Base-by-base conservation (phyloP, 2,888 invertebrate genomes). In the Melipona bicolor region DNA sequence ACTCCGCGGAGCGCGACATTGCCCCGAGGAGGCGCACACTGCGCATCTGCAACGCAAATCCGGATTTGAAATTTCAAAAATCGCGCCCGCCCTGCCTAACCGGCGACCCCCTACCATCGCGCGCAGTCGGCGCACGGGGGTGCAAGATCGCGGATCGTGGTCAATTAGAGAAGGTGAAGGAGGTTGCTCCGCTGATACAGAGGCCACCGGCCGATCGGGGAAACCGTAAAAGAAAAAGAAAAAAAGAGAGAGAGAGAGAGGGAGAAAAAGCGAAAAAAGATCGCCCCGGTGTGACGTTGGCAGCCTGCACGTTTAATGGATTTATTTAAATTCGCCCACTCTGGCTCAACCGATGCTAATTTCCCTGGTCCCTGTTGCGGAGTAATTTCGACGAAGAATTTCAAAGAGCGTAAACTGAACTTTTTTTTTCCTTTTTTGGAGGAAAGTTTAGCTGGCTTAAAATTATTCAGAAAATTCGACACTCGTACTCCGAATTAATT, bases 31-130 rank as follows among this genome's bases (percentile, higher is more conserved):
- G 92, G 90, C 90, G 43, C 43, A 43, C 43, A 11, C 88, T 84
- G 90, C 90, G 91, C 94, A 94, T 94, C 94, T 94, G 94, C 94
- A 94, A 94, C 94, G 94, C 94, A 94, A 94, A 94, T 94, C 92
- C 94, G 93, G 92, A 94, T 94, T 94, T 94, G 93, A 94, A 94
- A 94, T 94, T 94, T 94, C 94, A 94, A 94, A 94, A 94, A 94
- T 93, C 91, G 89, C 91, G 89, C 90, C 86, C 91, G 85, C 84
- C 89, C 87, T 79, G 76, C 82, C 78, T 54, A 73, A 68, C 78
- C 65, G 61, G 61, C 9, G 43, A 43, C 67, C 32, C 50, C 59
- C 73, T 32, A 0, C 67, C 71, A 72, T 54, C 68, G 68, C 68
- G 49, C 81, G 9, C 59, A 43, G 43, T 19, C 77, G 50, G 24